phyloP scores from a whole-genome alignment of 2,888 invertebrate species.

The Acheta domesticus region DNA sequence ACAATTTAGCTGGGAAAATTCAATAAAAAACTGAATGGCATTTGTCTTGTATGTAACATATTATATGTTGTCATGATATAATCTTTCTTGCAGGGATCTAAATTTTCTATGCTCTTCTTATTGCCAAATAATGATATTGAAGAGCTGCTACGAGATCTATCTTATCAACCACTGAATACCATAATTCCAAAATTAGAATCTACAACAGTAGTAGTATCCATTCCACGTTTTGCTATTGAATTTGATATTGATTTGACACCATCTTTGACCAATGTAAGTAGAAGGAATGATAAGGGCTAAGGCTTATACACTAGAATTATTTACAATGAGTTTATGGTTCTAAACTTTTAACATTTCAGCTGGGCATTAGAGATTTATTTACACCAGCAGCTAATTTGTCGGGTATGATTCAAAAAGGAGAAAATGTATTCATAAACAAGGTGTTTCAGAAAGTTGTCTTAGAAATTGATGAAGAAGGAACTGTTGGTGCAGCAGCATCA shows the following conservation, averaged over 20 bases:
- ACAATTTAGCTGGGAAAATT: conserved; percentile 41
- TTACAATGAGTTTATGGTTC: background rate
- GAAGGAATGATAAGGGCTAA: background rate
- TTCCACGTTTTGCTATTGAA: conserved; percentile 62
- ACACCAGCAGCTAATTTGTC: conserved; percentile 55
- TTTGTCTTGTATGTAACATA: background rate
- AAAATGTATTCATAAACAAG: conserved; percentile 48
- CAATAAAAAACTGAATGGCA: conserved; percentile 29
- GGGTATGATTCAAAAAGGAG: conserved; percentile 49
- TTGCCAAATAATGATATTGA: conserved; percentile 55
- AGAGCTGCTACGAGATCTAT: conserved; percentile 56
- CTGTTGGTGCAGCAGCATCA: conserved; percentile 62
- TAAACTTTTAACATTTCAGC: conserved; percentile 49
- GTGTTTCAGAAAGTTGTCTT: conserved; percentile 63
- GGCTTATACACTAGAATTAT: background rate
- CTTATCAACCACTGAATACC: conserved; percentile 53
- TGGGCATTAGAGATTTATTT: conserved; percentile 59
- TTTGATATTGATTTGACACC: conserved; percentile 54
- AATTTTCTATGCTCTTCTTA: conserved; percentile 61
- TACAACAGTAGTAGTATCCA: conserved; percentile 53
- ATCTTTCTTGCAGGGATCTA: conserved; percentile 51
- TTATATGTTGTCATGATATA: conserved; percentile 11
- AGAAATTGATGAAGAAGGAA: conserved; percentile 63
- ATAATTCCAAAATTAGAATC: conserved; percentile 51
- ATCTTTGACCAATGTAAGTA: conserved; percentile 37